Evolutionary conservation across 2,888 invertebrate genomes (phyloP).

Genomic region (Drosophila multiciliata): DNA sequence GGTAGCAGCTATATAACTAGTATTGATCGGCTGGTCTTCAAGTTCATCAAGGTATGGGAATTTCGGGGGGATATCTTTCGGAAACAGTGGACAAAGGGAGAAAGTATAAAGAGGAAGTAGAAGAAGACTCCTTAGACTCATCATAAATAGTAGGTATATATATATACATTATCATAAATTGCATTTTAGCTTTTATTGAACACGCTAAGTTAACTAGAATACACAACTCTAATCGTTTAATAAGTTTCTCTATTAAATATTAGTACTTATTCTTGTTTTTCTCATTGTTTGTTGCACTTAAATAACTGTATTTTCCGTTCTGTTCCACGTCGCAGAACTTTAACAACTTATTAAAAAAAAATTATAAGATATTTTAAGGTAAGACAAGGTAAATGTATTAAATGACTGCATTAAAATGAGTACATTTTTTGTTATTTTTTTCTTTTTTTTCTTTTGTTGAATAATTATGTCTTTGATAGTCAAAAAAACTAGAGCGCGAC

Average conservation of each 20-base stretch:
- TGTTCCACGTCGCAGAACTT: conserved; percentile 39
- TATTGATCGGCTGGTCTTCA: conserved; percentile 7
- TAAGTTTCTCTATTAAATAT: conserved; percentile 19
- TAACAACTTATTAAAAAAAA: conserved; percentile 18
- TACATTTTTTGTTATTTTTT: background rate
- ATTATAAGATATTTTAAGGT: background rate
- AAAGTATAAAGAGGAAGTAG: background rate
- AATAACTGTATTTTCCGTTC: conserved; percentile 38
- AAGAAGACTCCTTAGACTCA: conserved; percentile 1
- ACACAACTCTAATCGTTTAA: conserved; percentile 53
- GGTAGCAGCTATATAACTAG: background rate
- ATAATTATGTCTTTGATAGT: conserved; percentile 28
- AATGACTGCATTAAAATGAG: conserved; percentile 3
- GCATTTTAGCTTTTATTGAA: conserved; percentile 25
- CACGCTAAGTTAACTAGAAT: conserved; percentile 35
- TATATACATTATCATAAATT: conserved; percentile 31
- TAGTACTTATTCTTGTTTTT: conserved; percentile 17
- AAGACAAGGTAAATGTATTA: background rate
- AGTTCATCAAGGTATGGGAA: conserved; percentile 1
- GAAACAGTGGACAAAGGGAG: background rate
- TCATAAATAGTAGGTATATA: conserved; percentile 1
- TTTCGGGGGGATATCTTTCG: background rate
- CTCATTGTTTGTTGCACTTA: conserved; percentile 25
- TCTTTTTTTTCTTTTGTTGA: conserved; percentile 1
- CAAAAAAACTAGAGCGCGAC: conserved; percentile 36